Evolutionary conservation across 2,797 vertebrate species (phyloP).

Genomic region (Acanthopagrus latus): DNA sequence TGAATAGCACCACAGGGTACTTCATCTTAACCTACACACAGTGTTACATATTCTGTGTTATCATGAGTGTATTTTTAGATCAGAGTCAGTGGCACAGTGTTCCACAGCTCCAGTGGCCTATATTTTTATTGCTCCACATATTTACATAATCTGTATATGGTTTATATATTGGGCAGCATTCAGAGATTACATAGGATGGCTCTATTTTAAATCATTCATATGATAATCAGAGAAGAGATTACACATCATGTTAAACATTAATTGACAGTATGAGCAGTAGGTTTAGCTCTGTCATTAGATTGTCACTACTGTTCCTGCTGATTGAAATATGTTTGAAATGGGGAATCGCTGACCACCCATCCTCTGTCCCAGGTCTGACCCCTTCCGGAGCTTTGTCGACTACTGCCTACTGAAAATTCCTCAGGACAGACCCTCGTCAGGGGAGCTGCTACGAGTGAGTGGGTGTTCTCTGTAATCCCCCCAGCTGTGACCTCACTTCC

Average conservation of each 20-base stretch:
- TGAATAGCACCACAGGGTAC: neutral
- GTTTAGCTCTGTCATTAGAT: constrained; percentile 14
- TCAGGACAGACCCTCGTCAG: constrained; percentile 97
- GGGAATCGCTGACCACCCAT: constrained; percentile 34
- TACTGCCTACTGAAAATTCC: constrained; percentile 99
- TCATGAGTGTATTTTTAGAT: constrained; percentile 63
- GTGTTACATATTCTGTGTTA: constrained; percentile 21
- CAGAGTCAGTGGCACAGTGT: constrained; percentile 50
- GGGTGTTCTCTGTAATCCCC: constrained; percentile 68
- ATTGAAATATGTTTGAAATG: constrained; percentile 24
- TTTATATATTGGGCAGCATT: constrained; percentile 24
- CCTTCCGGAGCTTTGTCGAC: constrained; percentile 98
- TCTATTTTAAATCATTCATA: constrained; percentile 55
- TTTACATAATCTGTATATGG: constrained; percentile 68
- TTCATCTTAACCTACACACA: constrained; percentile 19
- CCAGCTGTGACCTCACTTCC: constrained; percentile 79
- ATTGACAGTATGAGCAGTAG: constrained; percentile 1
- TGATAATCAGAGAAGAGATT: constrained; percentile 50
- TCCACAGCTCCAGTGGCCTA: constrained; percentile 72
- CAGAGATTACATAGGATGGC: constrained; percentile 57
- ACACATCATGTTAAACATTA: constrained; percentile 39
- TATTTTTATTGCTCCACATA: constrained; percentile 71
- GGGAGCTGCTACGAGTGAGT: constrained; percentile 95
- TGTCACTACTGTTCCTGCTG: neutral
- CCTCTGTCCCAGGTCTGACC: constrained; percentile 90